These are phyloP conservation scores for Elachura formosa DNA, from an alignment of 2,113 vertebrate species.

Conservation along the genomic window DNA sequence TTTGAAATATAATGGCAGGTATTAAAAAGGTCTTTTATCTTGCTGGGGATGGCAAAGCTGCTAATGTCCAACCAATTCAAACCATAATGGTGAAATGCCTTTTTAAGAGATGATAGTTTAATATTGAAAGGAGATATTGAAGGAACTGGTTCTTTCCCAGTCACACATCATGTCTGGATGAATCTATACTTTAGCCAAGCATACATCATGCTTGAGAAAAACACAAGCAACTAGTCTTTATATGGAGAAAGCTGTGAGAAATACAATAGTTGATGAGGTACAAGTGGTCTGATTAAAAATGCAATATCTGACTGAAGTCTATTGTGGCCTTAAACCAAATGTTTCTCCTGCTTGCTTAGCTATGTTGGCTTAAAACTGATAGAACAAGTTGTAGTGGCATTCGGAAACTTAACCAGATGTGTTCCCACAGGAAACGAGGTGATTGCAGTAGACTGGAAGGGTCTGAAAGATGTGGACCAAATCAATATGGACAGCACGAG, in stretches of 20 bases:
- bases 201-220: not conserved
- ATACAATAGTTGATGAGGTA: not conserved
- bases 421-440: constrained; percentile 72
- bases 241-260: not conserved
- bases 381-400: not conserved
- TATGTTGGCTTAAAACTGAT: not conserved
- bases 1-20: not conserved
- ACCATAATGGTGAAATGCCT: not conserved
- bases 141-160: not conserved
- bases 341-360: not conserved
- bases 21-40: not conserved
- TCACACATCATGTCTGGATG: not conserved
- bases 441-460: constrained; percentile 81
- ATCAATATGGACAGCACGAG: constrained; percentile 80
- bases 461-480: constrained; percentile 79
- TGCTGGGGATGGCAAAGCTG: not conserved
- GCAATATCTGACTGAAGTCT: not conserved
- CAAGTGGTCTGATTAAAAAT: not conserved
- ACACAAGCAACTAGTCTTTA: not conserved
- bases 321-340: not conserved
- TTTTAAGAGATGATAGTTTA: not conserved
- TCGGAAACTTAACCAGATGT: not conserved
- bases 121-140: not conserved
- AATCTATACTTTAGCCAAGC: not conserved
- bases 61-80: not conserved